Base-by-base conservation (phyloP, 2,113 vertebrate species). In the Cyprinodon brontotheroides region DNA sequence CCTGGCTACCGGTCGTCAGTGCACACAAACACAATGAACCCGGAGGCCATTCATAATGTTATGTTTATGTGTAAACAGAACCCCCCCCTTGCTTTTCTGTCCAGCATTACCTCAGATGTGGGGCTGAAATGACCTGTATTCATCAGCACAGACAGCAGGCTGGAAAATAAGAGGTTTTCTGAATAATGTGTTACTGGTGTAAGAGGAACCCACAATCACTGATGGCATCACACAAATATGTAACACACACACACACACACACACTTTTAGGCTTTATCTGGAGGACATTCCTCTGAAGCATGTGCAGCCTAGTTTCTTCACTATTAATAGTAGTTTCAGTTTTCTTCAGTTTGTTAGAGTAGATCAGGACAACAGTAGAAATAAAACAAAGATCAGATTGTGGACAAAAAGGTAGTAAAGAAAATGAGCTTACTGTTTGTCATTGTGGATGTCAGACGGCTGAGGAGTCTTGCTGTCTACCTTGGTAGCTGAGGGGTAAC, bases 221-320 rank as follows among this genome's bases (percentile, higher is more conserved):
- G 91, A 92, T 92, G 88, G 83, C 85, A 92, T 92, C 89, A 53
- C 9, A 53, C 82, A 93, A 91, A 85, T 90, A 92, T 93, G 91
- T 75, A 75, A 73, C 65, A 48, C 66, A 71, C 75, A 79, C 13
- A 11, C 36, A 0, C 41, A 61, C 8, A 50, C 48, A 39, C 38
- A 71, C 12, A 48, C 15, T 17, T 53, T 57, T 57, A 57, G 17
- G 8, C 12, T 61, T 88, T 87, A 90, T 89, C 84, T 89, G 69
- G 61, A 70, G 60, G 78, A 79, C 89, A 91, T 91, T 93, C 86
- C 80, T 89, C 67, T 61, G 57, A 79, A 87, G 79, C 81, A 84
- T 90, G 78, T 89, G 88, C 68, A 75, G 68, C 53, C 72, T 61
- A 48, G 22, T 72, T 70, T 73, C 13, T 72, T 38, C 17, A 57